Percentiles rank a stretch among this genome's conserved stretches.
These are phyloP conservation scores for Spilosoma lubricipeda DNA, from an alignment of 2,888 invertebrate species.

Conservation along the genomic window DNA sequence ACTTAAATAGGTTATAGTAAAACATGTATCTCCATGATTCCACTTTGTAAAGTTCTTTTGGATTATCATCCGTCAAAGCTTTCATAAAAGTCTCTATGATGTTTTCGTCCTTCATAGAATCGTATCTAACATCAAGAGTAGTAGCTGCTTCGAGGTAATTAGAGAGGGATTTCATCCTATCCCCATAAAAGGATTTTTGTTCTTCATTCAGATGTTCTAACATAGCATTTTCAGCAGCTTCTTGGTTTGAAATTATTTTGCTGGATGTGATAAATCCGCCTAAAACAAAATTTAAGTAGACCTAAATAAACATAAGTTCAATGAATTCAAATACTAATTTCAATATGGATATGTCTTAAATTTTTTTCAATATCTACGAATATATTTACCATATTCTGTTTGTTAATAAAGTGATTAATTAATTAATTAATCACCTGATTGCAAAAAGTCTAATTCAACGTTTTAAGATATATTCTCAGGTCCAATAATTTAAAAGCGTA, in stretches of 20 bases:
- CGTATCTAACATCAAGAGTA: constrained; percentile 70
- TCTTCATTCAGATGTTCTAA: constrained; percentile 87
- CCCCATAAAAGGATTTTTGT: constrained; percentile 87
- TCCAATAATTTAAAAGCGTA: no score
- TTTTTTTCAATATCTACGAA: neutral
- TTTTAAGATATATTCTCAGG: no score
- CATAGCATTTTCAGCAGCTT: constrained; percentile 88
- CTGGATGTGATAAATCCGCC: constrained; percentile 90
- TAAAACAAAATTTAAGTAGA: constrained; percentile 56
- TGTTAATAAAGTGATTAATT: no score
- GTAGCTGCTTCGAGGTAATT: constrained; percentile 83
- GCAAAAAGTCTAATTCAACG: no score
- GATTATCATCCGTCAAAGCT: constrained; percentile 87
- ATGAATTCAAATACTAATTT: neutral
- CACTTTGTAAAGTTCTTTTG: constrained; percentile 88
- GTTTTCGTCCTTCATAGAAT: constrained; percentile 82
- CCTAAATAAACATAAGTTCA: neutral
- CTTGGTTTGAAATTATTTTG: constrained; percentile 89
- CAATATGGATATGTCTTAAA: neutral
- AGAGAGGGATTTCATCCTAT: constrained; percentile 88
- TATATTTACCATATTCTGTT: no score
- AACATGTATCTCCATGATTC: constrained; percentile 89
- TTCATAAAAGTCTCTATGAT: constrained; percentile 88
- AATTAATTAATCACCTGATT: no score
- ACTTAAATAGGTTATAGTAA: constrained; percentile 88